Evolutionary conservation across 1,140 invertebrate species (phyloP), one percentile per base, ranked within the genome.

Genomic region (Panagrolaimus sp.): DNA sequence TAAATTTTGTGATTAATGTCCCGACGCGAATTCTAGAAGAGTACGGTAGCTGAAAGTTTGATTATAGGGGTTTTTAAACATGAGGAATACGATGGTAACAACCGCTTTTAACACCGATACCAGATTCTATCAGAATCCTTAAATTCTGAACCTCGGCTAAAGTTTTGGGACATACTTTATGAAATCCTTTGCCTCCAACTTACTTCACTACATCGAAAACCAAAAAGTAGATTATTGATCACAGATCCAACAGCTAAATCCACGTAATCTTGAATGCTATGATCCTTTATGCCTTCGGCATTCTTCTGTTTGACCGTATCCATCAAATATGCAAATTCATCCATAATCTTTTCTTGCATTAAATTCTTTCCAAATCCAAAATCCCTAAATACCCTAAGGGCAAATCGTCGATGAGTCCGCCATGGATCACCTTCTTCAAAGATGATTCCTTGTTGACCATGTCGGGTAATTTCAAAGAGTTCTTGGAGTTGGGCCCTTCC

Each of bases 291-390:
- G 2, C 32, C 32, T 7, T 38, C 32, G 15, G 32, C 32, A 38
- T 38, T 38, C 32, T 38, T 38, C 32, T 38, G 32, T 38, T 38
- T 38, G 2, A 38, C 32, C 7, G 32, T 38, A 38, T 38, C 32
- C 32, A 8, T 28, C 45, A 44, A 44, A 47, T 67, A 21, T 21
- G 32, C 52, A 58, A 21, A 12, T 58, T 58, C 52, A n/a, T 21
- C 52, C 52, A 58, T 21, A 58, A 74, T 72, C 17, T 63, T 64
- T 26, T 76, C 24, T 65, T 74, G 52, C 73, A 74, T 74, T 26
- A 76, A 32, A 26, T 76, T 74, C 43, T 75, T 77, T 32, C 77
- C 71, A 10, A 77, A 26, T 12, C 75, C 75, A 64, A 77, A 79
- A 43, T 79, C 77, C 14, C 75, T 32, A 21, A 77, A 68, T 10